A percentile compares a stretch with the other conserved stretches of the same genome.
Conservation (phyloP, 2,888 invertebrate genomes). For the Lymantria monacha region DNA sequence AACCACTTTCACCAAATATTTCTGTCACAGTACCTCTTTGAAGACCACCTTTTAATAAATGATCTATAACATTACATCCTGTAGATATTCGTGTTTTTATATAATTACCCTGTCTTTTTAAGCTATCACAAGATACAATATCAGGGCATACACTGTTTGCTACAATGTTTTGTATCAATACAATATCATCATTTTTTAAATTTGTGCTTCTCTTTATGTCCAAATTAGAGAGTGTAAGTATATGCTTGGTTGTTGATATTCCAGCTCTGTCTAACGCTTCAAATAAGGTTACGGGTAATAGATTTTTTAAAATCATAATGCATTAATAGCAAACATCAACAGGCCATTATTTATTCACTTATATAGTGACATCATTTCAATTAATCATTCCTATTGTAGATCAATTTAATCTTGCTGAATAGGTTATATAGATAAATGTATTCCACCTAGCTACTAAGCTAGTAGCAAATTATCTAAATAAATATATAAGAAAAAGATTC, state of each 20-base stretch:
- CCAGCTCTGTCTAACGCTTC: constrained; percentile 57
- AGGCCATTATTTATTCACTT: too few species aligned
- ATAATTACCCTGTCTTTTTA: constrained; percentile 34
- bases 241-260: constrained; percentile 55
- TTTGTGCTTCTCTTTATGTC: constrained; percentile 66
- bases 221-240: constrained; percentile 54
- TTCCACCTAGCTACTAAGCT: too few species aligned
- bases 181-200: constrained; percentile 54
- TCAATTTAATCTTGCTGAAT: too few species aligned
- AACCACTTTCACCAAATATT: constrained; percentile 90
- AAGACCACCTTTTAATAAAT: constrained; percentile 85
- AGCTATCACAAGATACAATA: constrained; percentile 39
- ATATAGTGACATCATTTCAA: too few species aligned
- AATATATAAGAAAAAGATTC: too few species aligned
- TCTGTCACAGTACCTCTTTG: constrained; percentile 87
- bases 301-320: constrained; percentile 15
- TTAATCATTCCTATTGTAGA: too few species aligned
- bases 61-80: constrained; percentile 84
- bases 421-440: too few species aligned
- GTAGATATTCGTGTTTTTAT: constrained; percentile 49
- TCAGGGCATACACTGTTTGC: constrained; percentile 43
- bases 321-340: background rate
- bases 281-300: constrained; percentile 53
- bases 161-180: constrained; percentile 52
- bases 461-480: too few species aligned